These are phyloP conservation scores for Grantiella picta DNA, from an alignment of 2,113 vertebrate species.

Conservation along the genomic window DNA sequence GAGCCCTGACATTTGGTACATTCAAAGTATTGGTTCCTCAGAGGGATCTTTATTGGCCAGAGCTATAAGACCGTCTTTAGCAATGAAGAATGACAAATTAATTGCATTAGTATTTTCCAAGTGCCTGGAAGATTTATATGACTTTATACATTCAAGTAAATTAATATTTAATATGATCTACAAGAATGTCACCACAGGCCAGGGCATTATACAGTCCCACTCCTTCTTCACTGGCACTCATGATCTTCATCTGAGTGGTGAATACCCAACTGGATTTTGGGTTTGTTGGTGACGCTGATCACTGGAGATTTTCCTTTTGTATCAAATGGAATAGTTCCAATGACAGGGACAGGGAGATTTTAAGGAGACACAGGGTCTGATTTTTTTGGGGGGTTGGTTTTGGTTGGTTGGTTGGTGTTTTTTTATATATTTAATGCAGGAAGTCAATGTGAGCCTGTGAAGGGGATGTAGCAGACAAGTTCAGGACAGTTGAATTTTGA, in stretches of 20 bases:
- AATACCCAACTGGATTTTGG: neutral
- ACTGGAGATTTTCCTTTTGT: neutral
- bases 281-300: neutral
- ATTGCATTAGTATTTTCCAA: neutral
- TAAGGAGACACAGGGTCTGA: neutral
- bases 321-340: neutral
- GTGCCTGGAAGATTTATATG: neutral
- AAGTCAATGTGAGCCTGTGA: neutral
- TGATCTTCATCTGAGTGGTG: neutral
- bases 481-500: neutral
- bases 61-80: neutral
- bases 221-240: neutral
- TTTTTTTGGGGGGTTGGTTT: neutral
- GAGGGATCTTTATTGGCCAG: neutral
- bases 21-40: neutral
- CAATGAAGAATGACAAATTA: neutral
- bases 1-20: neutral
- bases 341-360: neutral
- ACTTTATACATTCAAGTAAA: neutral
- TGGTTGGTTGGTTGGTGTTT: fast-evolving
- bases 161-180: neutral
- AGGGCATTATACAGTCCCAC: neutral
- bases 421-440: neutral
- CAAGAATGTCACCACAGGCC: neutral
- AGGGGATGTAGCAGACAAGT: neutral